A percentile compares a stretch with the other conserved stretches of the same genome.
Conservation (phyloP, 2,113 vertebrate genomes). For the Coturnix japonica region DNA sequence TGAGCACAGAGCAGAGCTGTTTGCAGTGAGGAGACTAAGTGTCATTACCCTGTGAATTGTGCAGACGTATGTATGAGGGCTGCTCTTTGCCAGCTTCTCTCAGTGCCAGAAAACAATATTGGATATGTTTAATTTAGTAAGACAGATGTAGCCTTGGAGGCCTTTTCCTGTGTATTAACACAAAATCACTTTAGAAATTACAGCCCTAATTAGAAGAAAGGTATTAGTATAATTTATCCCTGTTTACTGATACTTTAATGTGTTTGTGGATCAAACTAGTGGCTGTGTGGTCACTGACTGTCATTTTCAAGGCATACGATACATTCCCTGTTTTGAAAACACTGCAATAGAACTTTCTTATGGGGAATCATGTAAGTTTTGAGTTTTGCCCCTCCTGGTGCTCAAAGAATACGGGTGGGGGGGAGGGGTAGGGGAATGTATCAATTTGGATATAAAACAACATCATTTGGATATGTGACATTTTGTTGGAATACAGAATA, state of each 20-base stretch:
- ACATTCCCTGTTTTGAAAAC: not conserved
- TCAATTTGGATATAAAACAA: not conserved
- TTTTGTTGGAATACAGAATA: not conserved
- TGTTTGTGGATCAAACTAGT: not conserved
- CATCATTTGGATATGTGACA: not conserved
- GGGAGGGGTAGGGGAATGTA: not conserved
- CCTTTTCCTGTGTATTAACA: constrained; percentile 29
- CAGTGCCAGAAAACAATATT: not conserved
- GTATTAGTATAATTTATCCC: constrained; percentile 13
- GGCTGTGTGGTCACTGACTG: not conserved
- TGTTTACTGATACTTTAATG: not conserved
- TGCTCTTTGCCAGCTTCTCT: not conserved
- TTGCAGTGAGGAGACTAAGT: not conserved
- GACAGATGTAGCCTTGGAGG: not conserved
- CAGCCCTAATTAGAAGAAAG: constrained; percentile 37
- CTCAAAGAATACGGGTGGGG: not conserved
- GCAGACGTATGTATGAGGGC: not conserved
- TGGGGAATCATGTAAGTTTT: not conserved
- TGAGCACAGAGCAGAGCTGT: not conserved
- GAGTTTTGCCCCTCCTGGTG: not conserved
- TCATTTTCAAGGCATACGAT: not conserved
- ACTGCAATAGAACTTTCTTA: not conserved
- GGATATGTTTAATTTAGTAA: constrained; percentile 39
- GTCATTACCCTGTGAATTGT: not conserved
- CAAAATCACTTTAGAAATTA: constrained; percentile 47